Conservation (phyloP, 53 echinoderm and acorn worm species). For the Echinarachnius parma region DNA sequence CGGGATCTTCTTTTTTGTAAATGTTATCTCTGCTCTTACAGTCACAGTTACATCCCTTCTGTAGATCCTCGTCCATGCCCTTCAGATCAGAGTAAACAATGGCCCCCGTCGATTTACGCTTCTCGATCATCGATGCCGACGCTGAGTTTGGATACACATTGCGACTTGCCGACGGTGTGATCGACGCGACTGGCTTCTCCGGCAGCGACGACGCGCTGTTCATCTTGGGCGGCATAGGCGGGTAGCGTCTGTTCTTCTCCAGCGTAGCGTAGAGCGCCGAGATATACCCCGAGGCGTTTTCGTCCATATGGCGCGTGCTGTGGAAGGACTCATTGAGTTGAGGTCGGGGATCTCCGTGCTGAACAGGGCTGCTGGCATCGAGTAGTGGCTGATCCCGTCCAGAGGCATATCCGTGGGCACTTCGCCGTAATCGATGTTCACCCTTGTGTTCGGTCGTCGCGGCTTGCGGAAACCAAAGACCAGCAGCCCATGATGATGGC, state of each 20-base stretch:
- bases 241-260: constrained; percentile 55
- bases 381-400: constrained; percentile 46
- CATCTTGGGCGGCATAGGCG: constrained; percentile 43
- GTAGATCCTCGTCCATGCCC: constrained; percentile 12
- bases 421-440: constrained; percentile 53
- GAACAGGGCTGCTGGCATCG: constrained; percentile 33
- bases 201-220: constrained; percentile 45
- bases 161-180: constrained; percentile 58
- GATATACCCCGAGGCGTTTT: constrained; percentile 80
- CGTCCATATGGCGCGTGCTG: constrained; percentile 28
- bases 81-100: constrained; percentile 34
- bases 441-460: constrained; percentile 64
- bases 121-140: constrained; percentile 24
- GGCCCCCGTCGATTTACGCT: constrained; percentile 41
- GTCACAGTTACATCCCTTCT: constrained; percentile 31
- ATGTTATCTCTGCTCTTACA: background rate
- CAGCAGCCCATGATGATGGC: constrained; percentile 73
- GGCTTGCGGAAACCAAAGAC: constrained; percentile 68
- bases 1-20: constrained; percentile 15
- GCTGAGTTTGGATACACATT: constrained; percentile 9
- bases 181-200: constrained; percentile 69
- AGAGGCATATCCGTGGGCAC: constrained; percentile 31
- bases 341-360: constrained; percentile 37
- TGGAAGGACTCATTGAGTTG: constrained; percentile 18
- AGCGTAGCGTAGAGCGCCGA: constrained; percentile 84